These are phyloP conservation scores for Ginglymostoma cirratum DNA, from an alignment of 2,113 vertebrate species.

Conservation along the genomic window DNA sequence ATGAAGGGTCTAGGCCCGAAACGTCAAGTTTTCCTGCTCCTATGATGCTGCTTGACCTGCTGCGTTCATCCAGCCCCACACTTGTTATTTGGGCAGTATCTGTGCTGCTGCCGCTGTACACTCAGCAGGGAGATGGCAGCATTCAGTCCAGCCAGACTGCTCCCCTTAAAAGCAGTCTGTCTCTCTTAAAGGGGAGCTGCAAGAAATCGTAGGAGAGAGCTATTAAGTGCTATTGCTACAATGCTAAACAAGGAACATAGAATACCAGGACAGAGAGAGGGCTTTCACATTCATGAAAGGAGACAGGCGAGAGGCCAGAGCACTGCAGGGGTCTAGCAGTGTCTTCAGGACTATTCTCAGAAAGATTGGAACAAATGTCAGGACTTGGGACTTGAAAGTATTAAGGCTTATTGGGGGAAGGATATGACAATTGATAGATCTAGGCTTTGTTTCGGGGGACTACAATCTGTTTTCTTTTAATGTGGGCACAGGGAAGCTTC, in stretches of 20 bases:
- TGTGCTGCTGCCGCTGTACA: neutral
- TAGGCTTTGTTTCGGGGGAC: neutral
- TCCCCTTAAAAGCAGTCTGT: neutral
- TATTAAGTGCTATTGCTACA: neutral
- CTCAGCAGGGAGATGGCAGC: neutral
- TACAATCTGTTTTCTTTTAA: neutral
- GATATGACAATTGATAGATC: neutral
- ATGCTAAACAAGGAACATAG: neutral
- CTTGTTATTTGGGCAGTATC: neutral
- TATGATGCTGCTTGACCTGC: too few relatives aligned
- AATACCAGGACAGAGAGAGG: neutral
- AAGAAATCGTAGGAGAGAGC: neutral
- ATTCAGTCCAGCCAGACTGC: neutral
- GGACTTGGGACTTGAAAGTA: too few relatives aligned
- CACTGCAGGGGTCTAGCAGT: too few relatives aligned
- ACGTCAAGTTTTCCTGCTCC: too few relatives aligned
- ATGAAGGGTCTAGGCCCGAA: too few relatives aligned
- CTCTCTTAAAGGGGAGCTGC: neutral
- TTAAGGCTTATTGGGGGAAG: neutral
- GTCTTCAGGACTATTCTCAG: too few relatives aligned
- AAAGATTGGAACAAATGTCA: neutral
- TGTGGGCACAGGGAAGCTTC: neutral
- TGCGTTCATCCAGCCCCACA: too few relatives aligned
- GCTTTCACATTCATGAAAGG: too few relatives aligned
- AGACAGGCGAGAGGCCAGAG: neutral